phyloP scores from a whole-genome alignment of 2,888 invertebrate species.

The Diloba caeruleocephala region DNA sequence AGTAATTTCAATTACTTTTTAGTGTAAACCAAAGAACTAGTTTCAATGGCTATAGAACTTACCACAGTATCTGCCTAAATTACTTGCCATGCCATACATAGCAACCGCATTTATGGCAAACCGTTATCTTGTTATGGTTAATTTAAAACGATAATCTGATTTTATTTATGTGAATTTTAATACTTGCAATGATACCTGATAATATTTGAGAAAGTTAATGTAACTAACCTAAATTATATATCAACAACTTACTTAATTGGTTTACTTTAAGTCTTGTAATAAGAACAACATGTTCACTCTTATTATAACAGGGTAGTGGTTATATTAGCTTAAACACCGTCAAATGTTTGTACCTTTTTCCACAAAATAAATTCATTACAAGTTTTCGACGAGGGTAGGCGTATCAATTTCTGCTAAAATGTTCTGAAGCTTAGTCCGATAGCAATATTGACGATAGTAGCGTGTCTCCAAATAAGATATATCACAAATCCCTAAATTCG shows the following conservation, averaged over 20 bases:
- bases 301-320: slow-evolving; percentile 11
- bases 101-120: too few relatives aligned
- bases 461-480: slow-evolving; percentile 17
- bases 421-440: slow-evolving; percentile 8
- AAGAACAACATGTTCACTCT: slow-evolving; percentile 2
- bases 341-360: slow-evolving; percentile 24
- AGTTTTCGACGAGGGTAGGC: slow-evolving; percentile 2
- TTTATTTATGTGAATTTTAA: too few relatives aligned
- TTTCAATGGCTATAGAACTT: too few relatives aligned
- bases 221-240: slow-evolving; percentile 1
- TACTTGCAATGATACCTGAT: too few relatives aligned
- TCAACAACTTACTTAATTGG: not conserved
- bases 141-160: too few relatives aligned
- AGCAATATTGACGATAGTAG: slow-evolving; percentile 6
- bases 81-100: too few relatives aligned
- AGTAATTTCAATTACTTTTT: too few relatives aligned
- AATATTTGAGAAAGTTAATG: not conserved
- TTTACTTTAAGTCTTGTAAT: not conserved
- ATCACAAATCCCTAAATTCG: slow-evolving; percentile 59
- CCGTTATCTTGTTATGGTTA: too few relatives aligned
- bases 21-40: too few relatives aligned
- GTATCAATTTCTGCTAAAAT: not conserved
- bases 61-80: too few relatives aligned
- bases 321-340: slow-evolving; percentile 27
- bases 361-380: slow-evolving; percentile 35